phyloP scores from a whole-genome alignment of 30 jellyfish, hydroid and myxozoan species.

The Hydractinia symbiolongicarpus region DNA sequence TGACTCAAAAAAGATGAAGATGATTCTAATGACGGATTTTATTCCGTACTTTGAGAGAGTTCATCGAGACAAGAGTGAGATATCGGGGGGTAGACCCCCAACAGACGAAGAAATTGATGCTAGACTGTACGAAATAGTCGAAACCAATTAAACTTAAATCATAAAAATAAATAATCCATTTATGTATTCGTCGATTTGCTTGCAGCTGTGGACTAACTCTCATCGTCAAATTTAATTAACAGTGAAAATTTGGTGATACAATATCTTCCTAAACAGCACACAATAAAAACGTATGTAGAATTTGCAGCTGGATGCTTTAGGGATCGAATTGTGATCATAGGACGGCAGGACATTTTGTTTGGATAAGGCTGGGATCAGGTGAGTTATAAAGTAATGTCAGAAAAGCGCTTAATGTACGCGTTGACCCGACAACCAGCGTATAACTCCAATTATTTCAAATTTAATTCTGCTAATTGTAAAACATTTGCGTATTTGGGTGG shows the following conservation, averaged over 20 bases:
- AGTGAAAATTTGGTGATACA: slow-evolving; percentile 28
- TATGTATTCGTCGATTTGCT: slow-evolving; percentile 22
- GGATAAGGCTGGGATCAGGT: slow-evolving; percentile 47
- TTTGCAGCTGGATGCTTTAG: slow-evolving; percentile 27
- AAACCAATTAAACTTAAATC: slow-evolving; percentile 23
- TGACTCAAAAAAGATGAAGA: no score
- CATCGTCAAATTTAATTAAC: slow-evolving; percentile 13
- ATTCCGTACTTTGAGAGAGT: slow-evolving; percentile 50
- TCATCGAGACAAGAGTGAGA: slow-evolving; percentile 12
- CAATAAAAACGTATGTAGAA: background rate
- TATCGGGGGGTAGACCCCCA: slow-evolving; percentile 40
- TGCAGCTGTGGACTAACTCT: slow-evolving; percentile 19
- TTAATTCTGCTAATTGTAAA: slow-evolving; percentile 51
- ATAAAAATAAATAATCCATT: background rate
- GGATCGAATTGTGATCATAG: slow-evolving; percentile 19
- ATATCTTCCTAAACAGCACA: slow-evolving; percentile 9
- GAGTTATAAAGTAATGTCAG: background rate
- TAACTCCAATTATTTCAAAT: slow-evolving; percentile 16
- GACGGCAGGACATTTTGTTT: slow-evolving; percentile 27
- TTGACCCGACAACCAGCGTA: slow-evolving; percentile 38
- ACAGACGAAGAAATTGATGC: slow-evolving; percentile 24
- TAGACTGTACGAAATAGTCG: slow-evolving; percentile 27
- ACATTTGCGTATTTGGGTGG: slow-evolving; percentile 45
- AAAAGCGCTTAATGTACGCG: slow-evolving; percentile 33
- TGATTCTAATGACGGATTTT: slow-evolving; percentile 37